Conservation (phyloP, 2,888 invertebrate species). For the Rhamnusium bicolor region DNA sequence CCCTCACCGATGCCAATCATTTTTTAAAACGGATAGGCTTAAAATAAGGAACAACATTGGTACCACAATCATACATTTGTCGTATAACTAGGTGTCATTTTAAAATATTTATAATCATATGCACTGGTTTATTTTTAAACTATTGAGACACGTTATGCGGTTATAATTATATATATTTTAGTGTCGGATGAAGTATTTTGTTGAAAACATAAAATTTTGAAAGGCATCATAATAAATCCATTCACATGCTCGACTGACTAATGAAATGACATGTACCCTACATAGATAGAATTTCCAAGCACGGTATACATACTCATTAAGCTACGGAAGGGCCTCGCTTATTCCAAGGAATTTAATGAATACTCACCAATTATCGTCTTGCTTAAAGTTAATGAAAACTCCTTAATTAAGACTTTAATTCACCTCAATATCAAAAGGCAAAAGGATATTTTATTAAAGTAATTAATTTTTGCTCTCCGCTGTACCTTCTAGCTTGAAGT, state of each 20-base stretch:
- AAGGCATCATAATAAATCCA: neutral
- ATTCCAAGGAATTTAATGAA: conserved; percentile 33
- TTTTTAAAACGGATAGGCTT: too few relatives aligned
- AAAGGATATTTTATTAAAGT: conserved; percentile 13
- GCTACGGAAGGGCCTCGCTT: conserved; percentile 4
- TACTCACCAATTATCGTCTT: conserved; percentile 25
- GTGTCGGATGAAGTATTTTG: neutral
- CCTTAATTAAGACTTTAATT: conserved; percentile 28
- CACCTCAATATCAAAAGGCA: conserved; percentile 22
- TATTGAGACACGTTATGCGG: neutral
- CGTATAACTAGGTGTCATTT: too few relatives aligned
- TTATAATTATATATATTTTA: neutral
- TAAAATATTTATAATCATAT: too few relatives aligned
- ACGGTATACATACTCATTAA: conserved; percentile 18
- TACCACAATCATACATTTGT: too few relatives aligned
- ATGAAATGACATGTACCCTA: neutral
- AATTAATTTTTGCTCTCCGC: conserved; percentile 2
- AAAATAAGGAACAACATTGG: too few relatives aligned
- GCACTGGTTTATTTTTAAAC: too few relatives aligned
- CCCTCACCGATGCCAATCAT: too few relatives aligned
- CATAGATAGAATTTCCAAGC: conserved; percentile 9
- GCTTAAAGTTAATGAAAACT: conserved; percentile 30
- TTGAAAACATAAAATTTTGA: neutral
- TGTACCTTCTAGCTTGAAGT: neutral
- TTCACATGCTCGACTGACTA: neutral